Base-by-base conservation (phyloP, 2,797 vertebrate species). In the Hemibagrus guttatus region DNA sequence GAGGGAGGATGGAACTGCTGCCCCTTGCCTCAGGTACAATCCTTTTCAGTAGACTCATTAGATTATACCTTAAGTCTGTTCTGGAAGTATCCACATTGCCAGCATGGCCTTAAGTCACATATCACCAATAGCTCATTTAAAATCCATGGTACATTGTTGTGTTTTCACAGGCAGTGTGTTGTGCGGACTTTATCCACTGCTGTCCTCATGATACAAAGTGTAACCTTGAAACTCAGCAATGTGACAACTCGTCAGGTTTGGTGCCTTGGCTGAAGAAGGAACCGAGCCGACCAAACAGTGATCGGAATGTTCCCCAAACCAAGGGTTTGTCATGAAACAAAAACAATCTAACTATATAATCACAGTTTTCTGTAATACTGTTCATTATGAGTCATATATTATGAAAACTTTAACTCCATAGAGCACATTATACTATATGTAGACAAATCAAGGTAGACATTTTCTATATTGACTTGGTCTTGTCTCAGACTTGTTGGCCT, bases 311-410 rank as follows among this genome's bases (percentile, higher is more conserved):
- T 79, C 69, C 71, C 46, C 28, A 28, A 52, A 54, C 42, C 46
- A 28, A 86, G 54, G n/a, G 84, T 88, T 46, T 1, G 11, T 82
- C 46, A 72, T 39, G 42, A 2, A 0, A 14, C 61, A 19, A 54
- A 58, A 71, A 28, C 21, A 59, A 56, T 28, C 26, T 9, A 86
- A 68, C 49, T 5, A 84, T 58, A 58, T 58, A 19, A 58, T 17
- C 56, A 58, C 59, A 26, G 83, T 94, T 16, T 74, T 69, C 3
- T 95, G 94, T 35, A 7, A 92, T 42, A 75, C 46, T 0, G 96
- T 96, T 6, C 97, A 96, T 92, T 97, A 96, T 89, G 90, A 89
- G 85, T 91, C 90, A 61, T 61, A 26, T 61, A 61, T 23, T 61
- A 8, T 61, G 59, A 61, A 23, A 61, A 26, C 6, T 23, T 26